A percentile compares a stretch with the other conserved stretches of the same genome.
Evolutionary conservation across 2,888 invertebrate species (phyloP).

Genomic region (Pachydiplax longipennis): DNA sequence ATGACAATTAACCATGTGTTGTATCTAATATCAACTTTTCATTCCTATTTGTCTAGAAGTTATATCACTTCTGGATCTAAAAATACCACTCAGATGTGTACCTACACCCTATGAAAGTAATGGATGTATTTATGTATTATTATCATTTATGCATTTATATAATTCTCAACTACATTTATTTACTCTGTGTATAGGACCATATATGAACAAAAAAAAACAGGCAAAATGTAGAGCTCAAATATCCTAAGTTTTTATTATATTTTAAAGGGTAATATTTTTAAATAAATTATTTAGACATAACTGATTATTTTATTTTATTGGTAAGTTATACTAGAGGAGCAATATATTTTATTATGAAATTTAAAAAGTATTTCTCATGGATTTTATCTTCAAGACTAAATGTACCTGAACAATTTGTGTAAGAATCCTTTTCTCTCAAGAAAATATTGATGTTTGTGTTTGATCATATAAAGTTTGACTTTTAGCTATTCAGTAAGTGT

Average conservation of each 20-base stretch:
- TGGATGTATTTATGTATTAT: neutral
- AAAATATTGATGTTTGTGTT: too few relatives aligned
- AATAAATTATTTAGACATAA: conserved; percentile 20
- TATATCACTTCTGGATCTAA: neutral
- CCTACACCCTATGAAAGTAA: neutral
- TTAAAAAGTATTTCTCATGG: too few relatives aligned
- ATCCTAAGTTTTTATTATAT: neutral
- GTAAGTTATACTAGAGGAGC: too few relatives aligned
- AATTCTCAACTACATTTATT: neutral
- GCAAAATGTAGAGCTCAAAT: neutral
- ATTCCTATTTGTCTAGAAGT: neutral
- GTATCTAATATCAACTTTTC: neutral
- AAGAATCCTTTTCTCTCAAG: too few relatives aligned
- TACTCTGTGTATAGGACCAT: neutral
- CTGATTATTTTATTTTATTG: too few relatives aligned
- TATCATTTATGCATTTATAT: neutral
- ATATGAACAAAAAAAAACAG: neutral
- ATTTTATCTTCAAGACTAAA: too few relatives aligned
- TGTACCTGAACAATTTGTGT: too few relatives aligned
- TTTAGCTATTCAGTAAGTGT: too few relatives aligned
- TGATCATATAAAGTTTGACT: too few relatives aligned
- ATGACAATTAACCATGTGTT: neutral
- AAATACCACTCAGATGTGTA: neutral
- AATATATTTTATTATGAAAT: too few relatives aligned
- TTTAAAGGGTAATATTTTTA: neutral